A percentile compares a stretch with the other conserved stretches of the same genome.
Conservation (phyloP, 2,797 vertebrate genomes). For the Kryptolebias ocellatus region DNA sequence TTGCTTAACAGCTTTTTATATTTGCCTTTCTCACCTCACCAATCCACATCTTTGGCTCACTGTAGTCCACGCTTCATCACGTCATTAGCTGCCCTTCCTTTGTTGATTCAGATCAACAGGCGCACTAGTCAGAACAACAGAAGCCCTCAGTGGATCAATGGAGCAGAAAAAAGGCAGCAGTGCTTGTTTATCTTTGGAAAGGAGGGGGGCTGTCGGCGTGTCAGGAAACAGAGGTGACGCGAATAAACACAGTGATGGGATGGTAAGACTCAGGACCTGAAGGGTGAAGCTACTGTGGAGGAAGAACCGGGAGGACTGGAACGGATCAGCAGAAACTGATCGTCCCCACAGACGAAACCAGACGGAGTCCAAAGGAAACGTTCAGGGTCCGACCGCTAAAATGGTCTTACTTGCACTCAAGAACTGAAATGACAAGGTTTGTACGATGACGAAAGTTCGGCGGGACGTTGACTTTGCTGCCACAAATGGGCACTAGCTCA, state of each 20-base stretch:
- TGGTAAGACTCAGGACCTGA: slow-evolving; percentile 51
- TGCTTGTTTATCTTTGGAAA: slow-evolving; percentile 68
- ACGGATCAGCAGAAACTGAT: slow-evolving; percentile 49
- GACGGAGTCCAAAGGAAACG: not conserved
- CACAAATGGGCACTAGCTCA: slow-evolving; percentile 2
- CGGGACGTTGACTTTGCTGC: slow-evolving; percentile 10
- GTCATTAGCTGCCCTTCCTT: slow-evolving; percentile 58
- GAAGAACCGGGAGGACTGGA: slow-evolving; percentile 49
- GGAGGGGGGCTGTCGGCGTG: slow-evolving; percentile 11
- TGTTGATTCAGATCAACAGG: slow-evolving; percentile 71
- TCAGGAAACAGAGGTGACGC: slow-evolving; percentile 75
- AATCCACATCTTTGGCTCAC: slow-evolving; percentile 58
- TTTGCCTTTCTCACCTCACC: slow-evolving; percentile 33
- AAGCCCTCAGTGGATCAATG: slow-evolving; percentile 23
- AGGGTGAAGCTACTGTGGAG: slow-evolving; percentile 64
- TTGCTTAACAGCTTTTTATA: slow-evolving; percentile 40
- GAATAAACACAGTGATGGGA: slow-evolving; percentile 53
- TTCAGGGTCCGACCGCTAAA: no score
- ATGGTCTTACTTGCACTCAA: no score
- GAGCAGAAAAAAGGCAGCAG: slow-evolving; percentile 43
- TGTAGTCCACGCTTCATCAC: slow-evolving; percentile 40
- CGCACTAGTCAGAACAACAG: slow-evolving; percentile 24
- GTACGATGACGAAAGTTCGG: no score
- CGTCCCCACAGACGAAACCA: slow-evolving; percentile 42
- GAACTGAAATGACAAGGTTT: not conserved